Conservation (phyloP, 2,113 vertebrate genomes). For the Callipepla californica region DNA sequence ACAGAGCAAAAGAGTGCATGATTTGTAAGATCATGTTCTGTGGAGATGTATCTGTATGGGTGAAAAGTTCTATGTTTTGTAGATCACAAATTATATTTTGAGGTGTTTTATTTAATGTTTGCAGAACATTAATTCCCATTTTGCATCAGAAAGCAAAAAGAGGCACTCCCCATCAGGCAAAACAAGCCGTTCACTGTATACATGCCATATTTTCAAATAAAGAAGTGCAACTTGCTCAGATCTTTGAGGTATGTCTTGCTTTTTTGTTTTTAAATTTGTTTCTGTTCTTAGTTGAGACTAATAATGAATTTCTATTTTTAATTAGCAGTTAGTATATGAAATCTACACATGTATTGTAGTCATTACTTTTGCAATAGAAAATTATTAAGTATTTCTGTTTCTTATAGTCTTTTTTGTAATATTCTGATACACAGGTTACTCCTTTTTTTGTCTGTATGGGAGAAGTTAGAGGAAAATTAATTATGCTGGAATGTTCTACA, state of each 20-base stretch:
- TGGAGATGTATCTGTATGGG: background rate
- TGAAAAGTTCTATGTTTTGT: slow-evolving; percentile 4
- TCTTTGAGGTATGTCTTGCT: slow-evolving; percentile 90
- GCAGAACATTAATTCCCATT: slow-evolving; percentile 96
- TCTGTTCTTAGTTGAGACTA: background rate
- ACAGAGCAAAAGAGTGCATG: background rate
- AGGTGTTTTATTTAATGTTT: slow-evolving; percentile 59
- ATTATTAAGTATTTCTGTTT: background rate
- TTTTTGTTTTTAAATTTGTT: background rate
- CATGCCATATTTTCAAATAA: slow-evolving; percentile 99
- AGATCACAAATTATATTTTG: slow-evolving; percentile 24
- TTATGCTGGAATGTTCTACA: background rate
- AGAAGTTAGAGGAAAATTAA: background rate
- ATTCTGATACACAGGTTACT: background rate
- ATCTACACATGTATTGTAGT: background rate
- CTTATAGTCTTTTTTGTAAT: background rate
- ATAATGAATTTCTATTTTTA: background rate
- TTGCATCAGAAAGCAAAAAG: slow-evolving; percentile 99
- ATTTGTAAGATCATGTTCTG: background rate
- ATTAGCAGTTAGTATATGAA: background rate
- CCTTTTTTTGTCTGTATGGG: background rate
- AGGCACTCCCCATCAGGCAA: slow-evolving; percentile 98
- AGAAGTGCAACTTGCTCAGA: slow-evolving; percentile 98
- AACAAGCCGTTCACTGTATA: slow-evolving; percentile 98
- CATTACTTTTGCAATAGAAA: background rate